phyloP scores from a whole-genome alignment of 2,888 invertebrate genomes.

The Cenopis cana region DNA sequence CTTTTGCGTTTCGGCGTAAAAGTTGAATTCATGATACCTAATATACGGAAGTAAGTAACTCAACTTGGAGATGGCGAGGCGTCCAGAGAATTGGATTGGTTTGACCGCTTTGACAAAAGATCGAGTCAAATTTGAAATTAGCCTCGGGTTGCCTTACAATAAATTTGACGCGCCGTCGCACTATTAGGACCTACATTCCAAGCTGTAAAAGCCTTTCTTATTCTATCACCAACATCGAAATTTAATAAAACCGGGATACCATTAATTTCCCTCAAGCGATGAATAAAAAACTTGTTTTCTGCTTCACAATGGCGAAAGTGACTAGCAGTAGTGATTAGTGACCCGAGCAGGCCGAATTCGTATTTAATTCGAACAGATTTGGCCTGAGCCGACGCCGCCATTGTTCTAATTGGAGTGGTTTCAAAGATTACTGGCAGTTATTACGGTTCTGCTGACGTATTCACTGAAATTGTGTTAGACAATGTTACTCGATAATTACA shows the following conservation, averaged over 20 bases:
- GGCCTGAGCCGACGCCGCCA: conserved; percentile 46
- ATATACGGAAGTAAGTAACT: not conserved
- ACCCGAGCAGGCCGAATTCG: conserved; percentile 51
- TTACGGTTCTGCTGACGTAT: not conserved
- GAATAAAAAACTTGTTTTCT: conserved; percentile 29
- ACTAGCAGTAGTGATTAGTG: conserved; percentile 46
- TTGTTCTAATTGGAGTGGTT: conserved; percentile 49
- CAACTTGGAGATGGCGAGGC: not conserved
- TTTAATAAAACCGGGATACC: conserved; percentile 2
- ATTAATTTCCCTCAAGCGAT: conserved; percentile 7
- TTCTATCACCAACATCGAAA: not conserved
- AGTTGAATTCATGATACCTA: not conserved
- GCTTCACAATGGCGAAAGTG: conserved; percentile 34
- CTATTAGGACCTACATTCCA: not conserved
- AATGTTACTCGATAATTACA: not conserved
- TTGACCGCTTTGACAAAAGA: too few relatives aligned
- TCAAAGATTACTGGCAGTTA: conserved; percentile 39
- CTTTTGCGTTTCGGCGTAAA: not conserved
- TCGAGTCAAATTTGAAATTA: too few relatives aligned
- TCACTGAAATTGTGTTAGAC: not conserved
- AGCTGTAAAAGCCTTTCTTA: not conserved
- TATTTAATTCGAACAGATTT: conserved; percentile 54
- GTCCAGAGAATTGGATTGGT: too few relatives aligned
- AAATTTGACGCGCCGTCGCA: too few relatives aligned
- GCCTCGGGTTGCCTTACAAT: too few relatives aligned